Evolutionary conservation across 2,888 invertebrate species (phyloP), one percentile per base, ranked within the genome.

Genomic region (Caenorhabditis zanzibari): DNA sequence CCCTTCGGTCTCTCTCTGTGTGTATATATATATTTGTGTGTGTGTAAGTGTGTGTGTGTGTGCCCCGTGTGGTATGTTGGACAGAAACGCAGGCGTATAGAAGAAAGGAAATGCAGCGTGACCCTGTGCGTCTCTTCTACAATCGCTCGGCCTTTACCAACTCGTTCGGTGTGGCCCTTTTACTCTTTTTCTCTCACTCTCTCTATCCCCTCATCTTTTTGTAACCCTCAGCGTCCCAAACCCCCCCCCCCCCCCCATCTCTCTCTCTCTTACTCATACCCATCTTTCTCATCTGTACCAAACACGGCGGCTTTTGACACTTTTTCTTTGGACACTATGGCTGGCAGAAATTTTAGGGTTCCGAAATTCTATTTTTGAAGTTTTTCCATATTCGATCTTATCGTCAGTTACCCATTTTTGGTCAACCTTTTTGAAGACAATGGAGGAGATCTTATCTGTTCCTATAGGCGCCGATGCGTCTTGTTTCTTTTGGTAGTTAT

Each of bases 71-170:
- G 41, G 14, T 56, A 44, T n/a, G 63, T 32, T 38, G 38, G 12
- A 26, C 22, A 56, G 69, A 69, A 54, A 44, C 69, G 69, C 69
- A 77, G 72, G 24, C 71, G 63, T 35, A 44, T 35, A 44, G 26
- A 22, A 44, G 61, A 16, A 19, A 19, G 5, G 69, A 61, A 32
- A 26, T 66, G 35, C 59, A 68, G 74, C 74, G 74, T 81, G 81
- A 81, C 81, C 81, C 74, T 73, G 69, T 81, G 54, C 44, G 63
- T 63, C 61, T 69, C 69, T 71, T 49, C 71, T 69, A 63, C 69
- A 54, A 77, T 77, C 77, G 77, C 69, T 69, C 59, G 69, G 77
- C 69, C 71, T 69, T 63, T 54, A 66, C 76, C 76, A 76, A 76
- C 76, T 76, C 64, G 72, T 61, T 66, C 64, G 44, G 35, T 44